Evolutionary conservation across 2,113 vertebrate species (phyloP).

Genomic region (Osmerus mordax): DNA sequence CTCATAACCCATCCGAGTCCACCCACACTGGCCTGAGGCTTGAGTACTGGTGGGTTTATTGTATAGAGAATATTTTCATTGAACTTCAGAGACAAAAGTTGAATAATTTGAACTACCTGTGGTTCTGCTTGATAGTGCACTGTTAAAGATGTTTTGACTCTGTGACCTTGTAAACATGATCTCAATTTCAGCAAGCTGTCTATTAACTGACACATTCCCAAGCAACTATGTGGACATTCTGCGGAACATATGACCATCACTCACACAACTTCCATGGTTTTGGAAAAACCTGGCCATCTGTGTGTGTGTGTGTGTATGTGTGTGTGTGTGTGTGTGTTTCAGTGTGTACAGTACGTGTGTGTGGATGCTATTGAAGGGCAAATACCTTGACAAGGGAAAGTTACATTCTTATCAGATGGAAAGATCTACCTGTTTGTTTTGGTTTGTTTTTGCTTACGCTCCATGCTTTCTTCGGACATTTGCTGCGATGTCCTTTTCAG

Average conservation of each 20-base stretch:
- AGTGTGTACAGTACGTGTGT: slow-evolving; percentile 13
- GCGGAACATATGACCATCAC: slow-evolving; percentile 43
- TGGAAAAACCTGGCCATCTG: slow-evolving; percentile 54
- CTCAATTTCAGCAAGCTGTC: no score
- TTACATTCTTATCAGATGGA: slow-evolving; percentile 62
- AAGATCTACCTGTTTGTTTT: slow-evolving; percentile 67
- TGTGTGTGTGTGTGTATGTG: background rate
- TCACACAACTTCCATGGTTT: slow-evolving; percentile 20
- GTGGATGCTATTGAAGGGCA: slow-evolving; percentile 51
- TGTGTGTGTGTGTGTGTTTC: background rate
- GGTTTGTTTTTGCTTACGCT: slow-evolving; percentile 30
- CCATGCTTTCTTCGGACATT: background rate
- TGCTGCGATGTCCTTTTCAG: no score
- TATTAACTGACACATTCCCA: background rate
- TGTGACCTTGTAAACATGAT: no score
- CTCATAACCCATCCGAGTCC: no score
- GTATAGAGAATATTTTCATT: no score
- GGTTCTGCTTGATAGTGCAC: no score
- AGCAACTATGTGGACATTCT: slow-evolving; percentile 1
- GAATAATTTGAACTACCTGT: no score
- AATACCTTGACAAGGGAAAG: slow-evolving; percentile 58
- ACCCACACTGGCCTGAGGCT: no score
- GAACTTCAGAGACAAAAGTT: no score
- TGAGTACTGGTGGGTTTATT: no score
- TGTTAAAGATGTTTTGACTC: no score